Evolutionary conservation across 35 echinoderm and acorn worm species (phyloP), one percentile per base, ranked within the genome.

Genomic region (Eucidaris tribuloides): DNA sequence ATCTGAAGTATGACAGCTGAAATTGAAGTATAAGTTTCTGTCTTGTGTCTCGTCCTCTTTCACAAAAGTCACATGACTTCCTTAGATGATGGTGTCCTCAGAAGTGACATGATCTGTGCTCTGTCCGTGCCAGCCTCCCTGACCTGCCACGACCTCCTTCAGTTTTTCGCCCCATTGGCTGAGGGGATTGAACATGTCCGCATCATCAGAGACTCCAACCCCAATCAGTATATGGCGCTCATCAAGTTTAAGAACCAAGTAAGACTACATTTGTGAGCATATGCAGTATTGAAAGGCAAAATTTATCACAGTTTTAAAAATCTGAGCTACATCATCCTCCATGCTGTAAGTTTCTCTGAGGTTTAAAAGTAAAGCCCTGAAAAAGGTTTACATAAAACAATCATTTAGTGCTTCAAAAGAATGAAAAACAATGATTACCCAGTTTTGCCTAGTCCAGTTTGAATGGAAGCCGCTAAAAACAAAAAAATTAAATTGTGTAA

Each of bases 101-200:
- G 96, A 5, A 99, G 96, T 80, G 96, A 99, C 66, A 99, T 99
- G 96, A 84, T 99, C 11, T 92, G 90, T 59, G 86, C 92, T 78
- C 87, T 99, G 39, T 90, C 90, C 0, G 91, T 99, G 3, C 96
- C 96, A 9, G 90, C 96, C 6, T 85, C 83, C 4, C 89, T 99
- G 81, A 99, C 89, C 7, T 85, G 82, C 30, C 96, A 99, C 81
- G 88, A 89, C 39, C 68, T 99, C 18, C 82, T 99, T 0, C 96
- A 99, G 70, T 93, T 99, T 49, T 83, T 87, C 25, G 91, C 96
- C 36, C 96, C 96, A 0, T 77, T 88, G 46, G 83, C 82, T 18
- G 84, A 92, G 46, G 90, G 90, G 17, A 80, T 99, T 30, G 80
- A 93, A 25, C 79, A 89, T n/a, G 77, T 99, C n/a, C 72, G 96